Evolutionary conservation across 2,888 invertebrate species (phyloP).

Genomic region (Epinotia ramella): DNA sequence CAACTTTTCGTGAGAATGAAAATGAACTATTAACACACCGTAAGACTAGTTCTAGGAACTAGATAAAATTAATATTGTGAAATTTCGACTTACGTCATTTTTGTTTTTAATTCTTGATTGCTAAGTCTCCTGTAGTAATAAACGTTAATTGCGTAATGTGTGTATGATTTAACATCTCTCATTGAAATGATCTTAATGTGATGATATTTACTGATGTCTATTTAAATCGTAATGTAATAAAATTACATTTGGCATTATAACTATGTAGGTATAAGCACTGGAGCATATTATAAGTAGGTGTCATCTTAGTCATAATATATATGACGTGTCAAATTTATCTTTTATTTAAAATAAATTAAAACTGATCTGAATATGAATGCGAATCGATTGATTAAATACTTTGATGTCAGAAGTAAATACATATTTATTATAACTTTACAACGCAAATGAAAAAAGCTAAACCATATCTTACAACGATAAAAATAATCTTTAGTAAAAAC

Average conservation of each 20-base stretch:
- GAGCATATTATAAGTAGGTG: not conserved
- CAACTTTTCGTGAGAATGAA: not conserved
- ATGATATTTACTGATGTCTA: conserved; percentile 16
- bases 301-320: too few species aligned
- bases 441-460: too few species aligned
- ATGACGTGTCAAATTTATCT: too few species aligned
- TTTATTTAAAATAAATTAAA: too few species aligned
- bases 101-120: conserved; percentile 73
- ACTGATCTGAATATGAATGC: too few species aligned
- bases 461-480: too few species aligned
- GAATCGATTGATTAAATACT: too few species aligned
- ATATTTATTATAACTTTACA: too few species aligned
- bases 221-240: conserved; percentile 9
- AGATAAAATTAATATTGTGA: not conserved
- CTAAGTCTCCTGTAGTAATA: conserved; percentile 53
- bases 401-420: too few species aligned
- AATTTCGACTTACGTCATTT: conserved; percentile 3
- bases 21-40: not conserved
- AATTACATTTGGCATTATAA: not conserved
- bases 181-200: conserved; percentile 38
- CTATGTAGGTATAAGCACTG: not conserved
- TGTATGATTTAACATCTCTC: conserved; percentile 40
- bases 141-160: conserved; percentile 43
- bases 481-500: too few species aligned
- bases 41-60: not conserved